These are phyloP conservation scores for Cybosia mesomella DNA, from an alignment of 2,888 invertebrate species.

Conservation along the genomic window DNA sequence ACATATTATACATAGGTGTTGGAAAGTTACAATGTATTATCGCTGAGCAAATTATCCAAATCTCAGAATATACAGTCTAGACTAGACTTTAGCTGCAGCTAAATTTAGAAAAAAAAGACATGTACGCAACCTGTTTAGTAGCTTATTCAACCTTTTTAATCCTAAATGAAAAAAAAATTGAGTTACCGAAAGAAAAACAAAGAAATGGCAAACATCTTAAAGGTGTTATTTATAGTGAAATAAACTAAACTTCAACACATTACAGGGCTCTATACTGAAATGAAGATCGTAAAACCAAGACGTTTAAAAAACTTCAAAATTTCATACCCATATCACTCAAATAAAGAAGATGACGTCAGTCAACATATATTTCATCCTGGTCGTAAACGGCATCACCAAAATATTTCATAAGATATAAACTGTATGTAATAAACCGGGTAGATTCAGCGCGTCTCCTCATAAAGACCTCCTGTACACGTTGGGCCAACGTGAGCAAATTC, in stretches of 20 bases:
- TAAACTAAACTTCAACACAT: not conserved
- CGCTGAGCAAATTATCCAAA: too few relatives aligned
- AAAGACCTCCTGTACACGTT: not conserved
- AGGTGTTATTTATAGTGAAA: not conserved
- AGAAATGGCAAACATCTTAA: not conserved
- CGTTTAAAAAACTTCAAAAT: not conserved
- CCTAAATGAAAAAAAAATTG: too few relatives aligned
- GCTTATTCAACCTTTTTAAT: too few relatives aligned
- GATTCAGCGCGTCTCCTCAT: not conserved
- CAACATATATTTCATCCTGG: not conserved
- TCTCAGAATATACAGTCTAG: too few relatives aligned
- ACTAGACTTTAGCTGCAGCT: too few relatives aligned
- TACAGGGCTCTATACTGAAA: not conserved
- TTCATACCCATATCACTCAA: constrained; percentile 4
- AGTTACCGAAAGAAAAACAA: too few relatives aligned
- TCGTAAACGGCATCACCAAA: not conserved
- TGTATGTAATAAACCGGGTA: constrained; percentile 2
- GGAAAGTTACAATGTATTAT: too few relatives aligned
- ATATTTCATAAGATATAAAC: constrained; percentile 3
- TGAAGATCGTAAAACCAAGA: not conserved
- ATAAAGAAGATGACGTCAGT: not conserved
- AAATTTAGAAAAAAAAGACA: too few relatives aligned
- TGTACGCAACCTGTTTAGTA: too few relatives aligned
- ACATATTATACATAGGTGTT: too few relatives aligned
- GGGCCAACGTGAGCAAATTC: not conserved